Evolutionary conservation across 1,140 invertebrate genomes (phyloP).

Genomic region (Muscidifurax raptorellus): DNA sequence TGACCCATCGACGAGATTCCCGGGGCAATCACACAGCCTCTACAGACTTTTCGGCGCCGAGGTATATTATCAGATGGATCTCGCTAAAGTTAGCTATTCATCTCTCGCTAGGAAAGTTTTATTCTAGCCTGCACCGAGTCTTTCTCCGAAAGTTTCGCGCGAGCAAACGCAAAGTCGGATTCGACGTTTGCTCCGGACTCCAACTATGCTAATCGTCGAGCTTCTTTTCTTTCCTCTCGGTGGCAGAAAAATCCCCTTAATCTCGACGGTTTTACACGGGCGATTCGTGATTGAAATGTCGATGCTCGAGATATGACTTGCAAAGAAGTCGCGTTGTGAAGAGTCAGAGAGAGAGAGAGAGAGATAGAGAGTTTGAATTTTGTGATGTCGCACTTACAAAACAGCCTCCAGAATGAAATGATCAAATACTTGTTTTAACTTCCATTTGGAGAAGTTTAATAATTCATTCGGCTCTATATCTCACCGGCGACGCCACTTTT

Average conservation of each 20-base stretch:
- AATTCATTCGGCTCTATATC: slow-evolving; percentile 35
- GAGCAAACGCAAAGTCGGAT: background rate
- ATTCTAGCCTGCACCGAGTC: background rate
- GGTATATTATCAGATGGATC: slow-evolving; percentile 44
- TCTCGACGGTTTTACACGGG: slow-evolving; percentile 10
- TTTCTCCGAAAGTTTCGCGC: slow-evolving; percentile 12
- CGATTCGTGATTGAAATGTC: slow-evolving; percentile 43
- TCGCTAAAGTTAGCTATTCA: slow-evolving; percentile 37
- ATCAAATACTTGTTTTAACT: slow-evolving; percentile 43
- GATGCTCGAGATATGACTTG: slow-evolving; percentile 43
- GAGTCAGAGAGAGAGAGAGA: background rate
- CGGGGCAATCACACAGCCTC: slow-evolving; percentile 38
- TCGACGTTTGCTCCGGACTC: background rate
- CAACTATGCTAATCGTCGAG: slow-evolving; percentile 41
- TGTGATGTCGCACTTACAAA: slow-evolving; percentile 33
- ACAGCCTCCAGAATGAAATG: slow-evolving; percentile 17
- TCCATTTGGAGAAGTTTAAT: slow-evolving; percentile 38
- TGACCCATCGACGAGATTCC: slow-evolving; percentile 34
- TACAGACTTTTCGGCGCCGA: slow-evolving; percentile 11
- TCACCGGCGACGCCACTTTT: background rate
- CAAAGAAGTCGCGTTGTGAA: slow-evolving; percentile 22
- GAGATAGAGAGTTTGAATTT: slow-evolving; percentile 29
- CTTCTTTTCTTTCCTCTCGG: background rate
- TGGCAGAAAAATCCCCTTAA: slow-evolving; percentile 25
- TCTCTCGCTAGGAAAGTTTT: slow-evolving; percentile 32